Base-by-base conservation (phyloP, 2,888 invertebrate genomes). In the Leptarthrus brevirostris region DNA sequence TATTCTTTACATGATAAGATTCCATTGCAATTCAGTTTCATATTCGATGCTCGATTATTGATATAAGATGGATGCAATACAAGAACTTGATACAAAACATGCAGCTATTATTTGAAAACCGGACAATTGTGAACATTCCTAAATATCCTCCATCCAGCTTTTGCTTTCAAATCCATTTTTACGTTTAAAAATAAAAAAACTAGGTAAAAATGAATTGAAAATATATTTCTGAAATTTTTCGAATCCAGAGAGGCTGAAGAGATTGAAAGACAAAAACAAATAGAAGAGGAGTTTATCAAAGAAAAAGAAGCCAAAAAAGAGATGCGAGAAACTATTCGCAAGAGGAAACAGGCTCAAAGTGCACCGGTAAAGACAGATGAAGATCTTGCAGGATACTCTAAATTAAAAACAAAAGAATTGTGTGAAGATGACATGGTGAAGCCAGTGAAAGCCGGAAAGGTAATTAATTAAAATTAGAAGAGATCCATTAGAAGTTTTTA, bases 361-460 rank as follows among this genome's bases (percentile, higher is more conserved):
- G 88, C 90, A 2, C 90, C 90, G 0, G 91, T 90, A 79, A 87
- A 90, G 73, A 86, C 84, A 2, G 86, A 86, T 49, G 85, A 83
- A 24, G 86, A 85, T 36, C 79, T 86, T 14, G 83, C 82, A 3
- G 87, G 86, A 44, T 87, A 87, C 79, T 81, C 84, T 0, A 87
- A 87, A 74, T 87, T 87, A 72, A 87, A 88, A 2, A 84, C 83
- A 1, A 82, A 81, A 14, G 76, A 84, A 44, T 75, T 81, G 36
- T 79, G 82, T n/a, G 82, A 83, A 22, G 82, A 84, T 0, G 83
- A 85, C 79, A 83, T 82, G 4, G 80, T 82, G 3, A 81, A 80
- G 64, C 82, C 85, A 0, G 84, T 81, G 1, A 72, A 77, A 49
- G 79, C 70, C 74, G 77, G 79, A 24, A 79, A 78, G 30, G 78